Evolutionary conservation across 1,140 invertebrate genomes (phyloP), one percentile per base, ranked within the genome.

Genomic region (Thaumatotibia leucotreta): DNA sequence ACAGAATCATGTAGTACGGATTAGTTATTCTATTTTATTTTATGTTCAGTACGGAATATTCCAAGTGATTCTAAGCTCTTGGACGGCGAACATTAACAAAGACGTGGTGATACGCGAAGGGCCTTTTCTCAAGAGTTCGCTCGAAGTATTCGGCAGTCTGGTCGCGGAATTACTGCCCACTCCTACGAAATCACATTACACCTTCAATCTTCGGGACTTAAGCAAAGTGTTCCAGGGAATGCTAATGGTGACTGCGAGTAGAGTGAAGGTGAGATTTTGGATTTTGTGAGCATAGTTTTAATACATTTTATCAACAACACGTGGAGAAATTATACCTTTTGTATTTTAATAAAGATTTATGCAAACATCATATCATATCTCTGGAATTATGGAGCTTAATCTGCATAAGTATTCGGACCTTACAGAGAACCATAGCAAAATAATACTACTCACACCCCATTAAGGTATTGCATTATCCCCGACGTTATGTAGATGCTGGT

Each of bases 151-250:
- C 77, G 89, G 85, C 33, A 93, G 91, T 0, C 92, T 96, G 70
- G 91, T 81, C 45, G 82, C 89, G 1, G 93, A 95, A 75, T 91
- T 98, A 0, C 89, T 96, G 50, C 97, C 97, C 0, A 97, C 96
- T 0, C 97, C 97, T 0, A 89, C 95, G 0, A 98, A 98, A 80
- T 97, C 96, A 0, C 97, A 99, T 83, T 98, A 98, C 82, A 93
- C 97, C 0, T 98, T 98, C 80, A 98, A 98, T 88, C 80, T 98
- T 61, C 91, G 97, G 23, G 96, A 97, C 68, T 96, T 98, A 66
- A 94, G 96, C 5, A 94, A 96, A 76, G 95, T 97, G 10, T 95
- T 97, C 76, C 95, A 96, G 80, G 96, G 96, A 0, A 91, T 95
- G 10, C 78, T 95, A 5, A 94, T 95, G 94, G 84, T 92, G 67